phyloP scores from a whole-genome alignment of 2,113 vertebrate genomes.

The Paramormyrops kingsleyae region DNA sequence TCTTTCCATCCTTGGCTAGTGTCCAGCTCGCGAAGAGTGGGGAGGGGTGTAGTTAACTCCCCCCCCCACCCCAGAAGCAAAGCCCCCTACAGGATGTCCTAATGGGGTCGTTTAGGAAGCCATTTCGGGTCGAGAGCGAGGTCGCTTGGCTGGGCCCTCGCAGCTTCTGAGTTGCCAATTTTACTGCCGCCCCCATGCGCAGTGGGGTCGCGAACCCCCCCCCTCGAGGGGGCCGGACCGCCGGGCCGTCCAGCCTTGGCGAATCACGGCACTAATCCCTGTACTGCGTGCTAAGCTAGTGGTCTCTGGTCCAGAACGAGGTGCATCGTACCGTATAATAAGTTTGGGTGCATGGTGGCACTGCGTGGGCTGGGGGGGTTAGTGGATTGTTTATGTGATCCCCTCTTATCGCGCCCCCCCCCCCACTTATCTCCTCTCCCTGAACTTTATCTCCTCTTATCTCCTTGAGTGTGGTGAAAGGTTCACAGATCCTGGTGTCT shows the following conservation, averaged over 20 bases:
- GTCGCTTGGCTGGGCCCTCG: conserved; percentile 57
- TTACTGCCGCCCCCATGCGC: not conserved
- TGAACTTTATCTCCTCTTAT: conserved; percentile 42
- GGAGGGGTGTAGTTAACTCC: conserved; percentile 52
- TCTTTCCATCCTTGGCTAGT: not conserved
- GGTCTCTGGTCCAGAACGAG: conserved; percentile 21
- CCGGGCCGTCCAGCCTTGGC: not conserved
- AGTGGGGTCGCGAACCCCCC: not conserved
- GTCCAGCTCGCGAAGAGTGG: not conserved
- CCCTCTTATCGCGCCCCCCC: conserved; percentile 32
- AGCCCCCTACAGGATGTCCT: conserved; percentile 63
- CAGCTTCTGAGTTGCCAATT: conserved; percentile 13
- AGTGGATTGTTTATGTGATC: conserved; percentile 30
- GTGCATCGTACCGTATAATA: conserved; percentile 29
- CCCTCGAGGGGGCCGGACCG: not conserved
- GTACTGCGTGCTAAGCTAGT: not conserved
- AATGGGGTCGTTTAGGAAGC: conserved; percentile 78
- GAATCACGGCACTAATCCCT: not conserved
- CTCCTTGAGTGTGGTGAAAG: conserved; percentile 22
- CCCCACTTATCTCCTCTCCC: conserved; percentile 30
- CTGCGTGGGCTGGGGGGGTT: not conserved
- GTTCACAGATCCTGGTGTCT: conserved; percentile 20
- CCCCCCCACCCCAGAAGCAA: not conserved
- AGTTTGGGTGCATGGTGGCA: not conserved
- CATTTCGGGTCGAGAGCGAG: conserved; percentile 61